Percentiles rank a stretch among this genome's conserved stretches.
Evolutionary conservation across 2,797 vertebrate genomes (phyloP).

Genomic region (Toxotes lorentzi): DNA sequence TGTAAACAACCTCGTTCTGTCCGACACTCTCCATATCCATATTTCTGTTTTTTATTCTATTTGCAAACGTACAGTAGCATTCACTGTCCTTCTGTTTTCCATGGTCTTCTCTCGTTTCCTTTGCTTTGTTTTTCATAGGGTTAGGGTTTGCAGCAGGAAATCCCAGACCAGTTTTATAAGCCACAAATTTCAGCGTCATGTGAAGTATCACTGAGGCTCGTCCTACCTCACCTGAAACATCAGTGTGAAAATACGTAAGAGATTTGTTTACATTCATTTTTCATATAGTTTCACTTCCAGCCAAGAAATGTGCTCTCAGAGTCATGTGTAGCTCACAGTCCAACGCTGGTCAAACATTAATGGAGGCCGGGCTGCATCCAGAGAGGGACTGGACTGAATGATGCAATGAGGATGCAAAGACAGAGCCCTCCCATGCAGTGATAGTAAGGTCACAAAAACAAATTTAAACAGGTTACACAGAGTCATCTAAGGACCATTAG

Average conservation of each 20-base stretch:
- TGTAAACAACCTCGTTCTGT: background rate
- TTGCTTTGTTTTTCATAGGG: no score
- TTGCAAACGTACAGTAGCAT: background rate
- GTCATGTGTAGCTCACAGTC: constrained; percentile 23
- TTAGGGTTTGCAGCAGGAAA: no score
- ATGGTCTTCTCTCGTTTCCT: no score
- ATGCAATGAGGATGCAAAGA: constrained; percentile 50
- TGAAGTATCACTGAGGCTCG: background rate
- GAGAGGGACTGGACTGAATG: constrained; percentile 5
- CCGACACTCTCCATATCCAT: background rate
- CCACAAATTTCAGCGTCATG: no score
- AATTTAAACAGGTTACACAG: background rate
- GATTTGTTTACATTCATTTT: background rate
- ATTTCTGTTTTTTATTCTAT: background rate
- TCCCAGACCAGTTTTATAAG: no score
- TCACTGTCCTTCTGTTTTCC: background rate
- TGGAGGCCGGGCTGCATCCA: background rate
- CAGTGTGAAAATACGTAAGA: background rate
- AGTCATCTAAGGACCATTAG: background rate
- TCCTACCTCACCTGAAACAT: background rate
- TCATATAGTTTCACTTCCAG: background rate
- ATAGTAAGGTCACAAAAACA: constrained; percentile 45
- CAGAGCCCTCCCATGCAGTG: constrained; percentile 11
- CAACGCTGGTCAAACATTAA: constrained; percentile 54
- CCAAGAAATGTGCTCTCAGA: constrained; percentile 4